A percentile compares a stretch with the other conserved stretches of the same genome.
These are phyloP conservation scores for Drosophila carrolli DNA, from an alignment of 1,140 invertebrate species.

Conservation along the genomic window DNA sequence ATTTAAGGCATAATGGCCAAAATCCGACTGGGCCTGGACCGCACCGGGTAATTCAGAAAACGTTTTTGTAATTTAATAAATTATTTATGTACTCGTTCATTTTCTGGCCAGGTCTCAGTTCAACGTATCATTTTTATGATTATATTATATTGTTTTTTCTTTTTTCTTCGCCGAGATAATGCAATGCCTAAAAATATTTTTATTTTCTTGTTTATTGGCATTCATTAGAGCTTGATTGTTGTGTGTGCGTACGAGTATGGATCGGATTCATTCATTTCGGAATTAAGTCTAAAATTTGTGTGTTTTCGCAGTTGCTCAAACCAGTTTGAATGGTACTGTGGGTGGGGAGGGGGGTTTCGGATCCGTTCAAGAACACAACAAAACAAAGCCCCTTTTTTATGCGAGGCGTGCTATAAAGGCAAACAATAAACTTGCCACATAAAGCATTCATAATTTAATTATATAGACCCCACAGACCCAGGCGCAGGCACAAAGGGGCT, in stretches of 20 bases:
- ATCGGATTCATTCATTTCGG: conserved; percentile 62
- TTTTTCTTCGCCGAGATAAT: conserved; percentile 31
- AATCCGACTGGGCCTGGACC: conserved; percentile 41
- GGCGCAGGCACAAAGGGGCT: conserved; percentile 20
- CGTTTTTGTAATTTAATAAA: conserved; percentile 77
- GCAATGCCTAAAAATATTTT: conserved; percentile 57
- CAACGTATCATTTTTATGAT: conserved; percentile 60
- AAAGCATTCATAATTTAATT: conserved; percentile 83
- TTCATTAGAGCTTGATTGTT: conserved; percentile 75
- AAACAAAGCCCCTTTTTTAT: conserved; percentile 64
- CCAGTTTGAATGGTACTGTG: conserved; percentile 41
- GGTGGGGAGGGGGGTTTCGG: conserved; percentile 14
- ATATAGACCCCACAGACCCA: conserved; percentile 57
- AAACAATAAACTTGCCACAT: conserved; percentile 75
- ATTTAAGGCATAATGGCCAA: conserved; percentile 79
- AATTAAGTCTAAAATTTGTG: conserved; percentile 63
- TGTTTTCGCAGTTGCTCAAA: conserved; percentile 53
- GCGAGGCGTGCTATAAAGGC: conserved; percentile 59
- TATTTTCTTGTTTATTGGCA: conserved; percentile 52
- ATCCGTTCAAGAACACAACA: conserved; percentile 62
- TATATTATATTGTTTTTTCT: conserved; percentile 53
- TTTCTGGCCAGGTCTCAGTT: conserved; percentile 28
- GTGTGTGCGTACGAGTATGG: conserved; percentile 45
- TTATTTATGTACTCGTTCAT: conserved; percentile 78
- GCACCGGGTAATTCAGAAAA: conserved; percentile 60